Conservation (phyloP, 2,888 invertebrate species). For the Hirtodrosophila cameraria region DNA sequence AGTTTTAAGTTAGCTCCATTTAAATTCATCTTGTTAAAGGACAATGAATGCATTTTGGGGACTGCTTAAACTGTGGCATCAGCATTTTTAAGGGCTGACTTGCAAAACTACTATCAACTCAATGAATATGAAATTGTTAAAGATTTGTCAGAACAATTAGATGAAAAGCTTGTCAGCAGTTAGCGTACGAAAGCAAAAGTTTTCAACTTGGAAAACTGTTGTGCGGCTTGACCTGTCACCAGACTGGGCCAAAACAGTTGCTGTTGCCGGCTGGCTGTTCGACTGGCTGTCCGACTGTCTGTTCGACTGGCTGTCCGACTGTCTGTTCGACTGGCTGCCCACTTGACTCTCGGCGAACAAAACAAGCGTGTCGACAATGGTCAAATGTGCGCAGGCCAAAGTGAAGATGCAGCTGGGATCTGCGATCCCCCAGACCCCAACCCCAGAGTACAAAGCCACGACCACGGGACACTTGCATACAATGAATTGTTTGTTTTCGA, state of each 20-base stretch:
- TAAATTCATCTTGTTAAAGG: too few relatives aligned
- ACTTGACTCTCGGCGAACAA: slow-evolving; percentile 40
- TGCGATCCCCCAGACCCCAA: slow-evolving; percentile 31
- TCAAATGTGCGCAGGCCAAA: slow-evolving; percentile 65
- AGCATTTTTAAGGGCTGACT: slow-evolving; percentile 70
- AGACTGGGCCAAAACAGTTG: slow-evolving; percentile 46
- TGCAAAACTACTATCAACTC: slow-evolving; percentile 50
- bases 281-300: too few relatives aligned
- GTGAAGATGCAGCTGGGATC: slow-evolving; percentile 71
- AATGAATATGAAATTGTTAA: slow-evolving; percentile 18
- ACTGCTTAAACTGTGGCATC: slow-evolving; percentile 44
- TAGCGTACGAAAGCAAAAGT: slow-evolving; percentile 65
- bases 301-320: too few relatives aligned
- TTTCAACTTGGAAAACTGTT: slow-evolving; percentile 34
- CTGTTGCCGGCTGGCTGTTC: too few relatives aligned
- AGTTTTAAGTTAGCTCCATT: too few relatives aligned
- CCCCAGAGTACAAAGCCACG: slow-evolving; percentile 29
- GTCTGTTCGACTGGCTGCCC: slow-evolving; percentile 19
- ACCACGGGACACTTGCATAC: slow-evolving; percentile 63
- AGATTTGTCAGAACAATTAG: slow-evolving; percentile 24
- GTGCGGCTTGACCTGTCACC: slow-evolving; percentile 61
- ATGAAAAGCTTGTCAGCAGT: slow-evolving; percentile 25
- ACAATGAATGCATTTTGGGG: neutral
- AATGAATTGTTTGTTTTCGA: slow-evolving; percentile 64
- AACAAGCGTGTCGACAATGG: slow-evolving; percentile 74